Evolutionary conservation across 2,888 invertebrate species (phyloP).

Genomic region (Lysandra bellargus): DNA sequence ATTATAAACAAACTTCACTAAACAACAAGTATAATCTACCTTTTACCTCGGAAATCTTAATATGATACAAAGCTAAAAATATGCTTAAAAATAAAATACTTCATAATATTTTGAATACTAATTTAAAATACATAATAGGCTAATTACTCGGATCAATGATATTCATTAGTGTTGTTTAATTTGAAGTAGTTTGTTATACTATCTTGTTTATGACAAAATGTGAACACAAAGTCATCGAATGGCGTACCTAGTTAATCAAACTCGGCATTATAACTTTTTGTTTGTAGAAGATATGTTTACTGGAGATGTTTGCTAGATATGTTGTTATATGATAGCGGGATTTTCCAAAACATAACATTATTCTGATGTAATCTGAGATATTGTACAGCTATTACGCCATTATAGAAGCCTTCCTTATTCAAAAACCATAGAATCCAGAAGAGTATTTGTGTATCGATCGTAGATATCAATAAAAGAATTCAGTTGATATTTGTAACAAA

Average conservation of each 20-base stretch:
- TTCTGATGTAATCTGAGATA: conserved; percentile 10
- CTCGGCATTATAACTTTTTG: conserved; percentile 6
- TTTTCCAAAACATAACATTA: conserved; percentile 33
- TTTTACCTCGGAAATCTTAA: too few relatives aligned
- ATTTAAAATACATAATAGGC: not conserved
- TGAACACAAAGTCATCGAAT: not conserved
- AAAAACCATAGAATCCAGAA: not conserved
- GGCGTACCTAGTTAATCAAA: not conserved
- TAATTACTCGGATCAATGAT: not conserved
- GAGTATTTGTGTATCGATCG: not conserved
- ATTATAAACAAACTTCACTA: not conserved
- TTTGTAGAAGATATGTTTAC: conserved; percentile 1
- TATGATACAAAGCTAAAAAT: not conserved
- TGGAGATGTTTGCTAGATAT: conserved; percentile 7
- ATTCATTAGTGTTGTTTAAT: not conserved
- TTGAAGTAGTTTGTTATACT: not conserved
- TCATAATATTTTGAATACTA: not conserved
- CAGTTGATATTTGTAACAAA: not conserved
- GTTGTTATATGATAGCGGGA: conserved; percentile 18
- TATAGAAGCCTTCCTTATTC: not conserved
- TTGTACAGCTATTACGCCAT: not conserved
- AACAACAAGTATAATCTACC: not conserved
- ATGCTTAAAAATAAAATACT: not conserved
- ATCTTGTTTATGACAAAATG: conserved; percentile 6
- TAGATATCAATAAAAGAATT: not conserved